Percentiles rank a stretch among this genome's conserved stretches.
These are phyloP conservation scores for Eufriesea mexicana DNA, from an alignment of 1,140 invertebrate genomes.

Conservation along the genomic window DNA sequence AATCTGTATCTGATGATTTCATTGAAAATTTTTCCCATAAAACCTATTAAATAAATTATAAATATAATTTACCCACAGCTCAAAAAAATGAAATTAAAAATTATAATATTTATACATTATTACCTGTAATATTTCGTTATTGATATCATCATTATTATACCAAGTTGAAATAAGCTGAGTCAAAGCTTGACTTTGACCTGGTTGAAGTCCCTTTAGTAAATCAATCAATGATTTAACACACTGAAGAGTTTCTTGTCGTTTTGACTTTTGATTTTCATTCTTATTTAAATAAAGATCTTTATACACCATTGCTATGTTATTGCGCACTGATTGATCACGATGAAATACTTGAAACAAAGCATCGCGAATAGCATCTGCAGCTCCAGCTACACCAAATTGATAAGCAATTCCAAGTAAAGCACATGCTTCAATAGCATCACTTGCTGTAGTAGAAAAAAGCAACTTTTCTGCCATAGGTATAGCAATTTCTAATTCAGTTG, in stretches of 20 bases:
- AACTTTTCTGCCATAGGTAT: slow-evolving; percentile 88
- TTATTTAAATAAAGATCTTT: slow-evolving; percentile 84
- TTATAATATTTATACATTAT: slow-evolving; percentile 17
- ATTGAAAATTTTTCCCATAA: slow-evolving; percentile 92
- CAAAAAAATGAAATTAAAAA: not conserved
- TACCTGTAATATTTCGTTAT: slow-evolving; percentile 80
- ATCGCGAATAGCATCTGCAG: slow-evolving; percentile 87
- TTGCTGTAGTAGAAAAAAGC: slow-evolving; percentile 88
- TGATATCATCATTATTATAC: slow-evolving; percentile 85
- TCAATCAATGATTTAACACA: slow-evolving; percentile 76
- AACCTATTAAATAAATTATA: slow-evolving; percentile 82
- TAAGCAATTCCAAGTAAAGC: slow-evolving; percentile 92
- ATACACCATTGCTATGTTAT: slow-evolving; percentile 86
- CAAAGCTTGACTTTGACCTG: slow-evolving; percentile 87
- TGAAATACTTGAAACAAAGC: slow-evolving; percentile 89
- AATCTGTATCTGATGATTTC: slow-evolving; percentile 87
- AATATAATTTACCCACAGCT: not conserved
- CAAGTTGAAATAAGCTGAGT: slow-evolving; percentile 87
- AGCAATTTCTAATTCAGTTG: slow-evolving; percentile 86
- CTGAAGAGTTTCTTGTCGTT: slow-evolving; percentile 69
- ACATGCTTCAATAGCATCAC: slow-evolving; percentile 92
- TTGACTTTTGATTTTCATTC: slow-evolving; percentile 60
- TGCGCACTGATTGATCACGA: slow-evolving; percentile 82
- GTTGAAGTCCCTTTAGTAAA: slow-evolving; percentile 83
- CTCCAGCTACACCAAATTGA: slow-evolving; percentile 89